These are phyloP conservation scores for Bombus picipes DNA, from an alignment of 1,140 invertebrate genomes.

Conservation along the genomic window DNA sequence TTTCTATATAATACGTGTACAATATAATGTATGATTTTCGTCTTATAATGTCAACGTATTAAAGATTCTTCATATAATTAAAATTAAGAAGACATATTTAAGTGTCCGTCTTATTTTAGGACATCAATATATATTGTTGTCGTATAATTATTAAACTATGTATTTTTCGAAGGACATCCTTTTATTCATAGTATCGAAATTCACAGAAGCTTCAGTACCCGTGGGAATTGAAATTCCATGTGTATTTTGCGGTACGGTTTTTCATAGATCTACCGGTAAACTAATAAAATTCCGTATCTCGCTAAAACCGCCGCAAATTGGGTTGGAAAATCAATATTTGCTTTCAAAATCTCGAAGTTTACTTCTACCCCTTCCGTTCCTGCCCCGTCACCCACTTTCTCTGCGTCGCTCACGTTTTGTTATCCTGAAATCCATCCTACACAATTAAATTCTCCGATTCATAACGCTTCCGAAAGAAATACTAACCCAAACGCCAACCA, in stretches of 20 bases:
- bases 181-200: neutral
- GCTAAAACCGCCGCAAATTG: conserved; percentile 33
- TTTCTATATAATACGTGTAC: too few species aligned
- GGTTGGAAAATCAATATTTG: conserved; percentile 37
- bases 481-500: neutral
- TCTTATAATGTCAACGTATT: neutral
- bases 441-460: conserved; percentile 6
- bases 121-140: neutral
- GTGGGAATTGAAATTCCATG: neutral
- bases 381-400: too few species aligned
- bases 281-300: conserved; percentile 36
- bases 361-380: neutral
- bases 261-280: conserved; percentile 30
- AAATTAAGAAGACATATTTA: neutral
- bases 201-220: neutral
- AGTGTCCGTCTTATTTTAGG: neutral
- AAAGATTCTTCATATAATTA: neutral
- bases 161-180: neutral
- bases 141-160: neutral
- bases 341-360: conserved; percentile 37
- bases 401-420: neutral
- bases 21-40: too few species aligned
- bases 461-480: neutral
- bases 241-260: conserved; percentile 4
- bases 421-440: neutral